phyloP scores from a whole-genome alignment of 2,113 vertebrate genomes.

The Ammospiza nelsoni region DNA sequence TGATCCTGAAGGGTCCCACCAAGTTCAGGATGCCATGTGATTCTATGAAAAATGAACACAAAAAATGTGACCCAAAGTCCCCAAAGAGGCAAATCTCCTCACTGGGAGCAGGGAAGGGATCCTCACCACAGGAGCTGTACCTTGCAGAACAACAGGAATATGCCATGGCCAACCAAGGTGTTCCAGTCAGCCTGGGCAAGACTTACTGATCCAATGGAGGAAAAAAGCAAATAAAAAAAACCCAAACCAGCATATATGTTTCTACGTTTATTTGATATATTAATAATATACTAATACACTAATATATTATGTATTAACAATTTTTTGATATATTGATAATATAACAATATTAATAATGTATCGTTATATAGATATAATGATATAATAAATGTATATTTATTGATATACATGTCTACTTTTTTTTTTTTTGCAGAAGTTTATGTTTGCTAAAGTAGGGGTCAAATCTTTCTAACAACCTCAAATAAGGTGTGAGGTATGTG shows the following conservation, averaged over 20 bases:
- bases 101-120: background rate
- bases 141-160: fast-evolving
- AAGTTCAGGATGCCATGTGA: background rate
- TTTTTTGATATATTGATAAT: no score
- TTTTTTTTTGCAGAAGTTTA: background rate
- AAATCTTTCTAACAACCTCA: background rate
- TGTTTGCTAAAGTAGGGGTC: fast-evolving
- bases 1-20: background rate
- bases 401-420: background rate
- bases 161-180: fast-evolving
- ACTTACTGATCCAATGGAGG: background rate
- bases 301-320: no score
- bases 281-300: background rate
- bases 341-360: background rate
- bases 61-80: background rate
- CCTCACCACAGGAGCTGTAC: fast-evolving
- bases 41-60: background rate
- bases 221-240: background rate
- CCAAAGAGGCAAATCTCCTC: background rate
- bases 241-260: background rate
- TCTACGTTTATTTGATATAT: background rate
- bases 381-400: background rate
- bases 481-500: background rate
- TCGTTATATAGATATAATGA: background rate
- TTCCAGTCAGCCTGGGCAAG: background rate